Base-by-base conservation (phyloP, 2,113 vertebrate genomes). In the Aplodontia rufa region DNA sequence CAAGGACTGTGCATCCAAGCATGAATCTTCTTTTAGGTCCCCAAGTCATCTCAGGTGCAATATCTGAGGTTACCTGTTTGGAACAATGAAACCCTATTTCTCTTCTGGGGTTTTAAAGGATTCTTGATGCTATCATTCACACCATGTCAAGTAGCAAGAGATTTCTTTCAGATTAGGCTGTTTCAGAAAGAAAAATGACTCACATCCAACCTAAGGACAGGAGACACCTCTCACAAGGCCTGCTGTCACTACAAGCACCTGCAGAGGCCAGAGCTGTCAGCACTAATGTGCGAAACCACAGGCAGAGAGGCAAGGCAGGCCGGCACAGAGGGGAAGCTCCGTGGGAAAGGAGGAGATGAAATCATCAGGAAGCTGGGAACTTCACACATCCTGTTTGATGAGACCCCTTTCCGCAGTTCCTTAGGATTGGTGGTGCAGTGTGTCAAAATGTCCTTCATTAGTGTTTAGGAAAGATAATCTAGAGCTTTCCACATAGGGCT, bases 241-340 rank as follows among this genome's bases (percentile, higher is more conserved):
- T 47, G n/a, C 45, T 66, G 94, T 87, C 89, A 84, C 95, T 51
- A 40, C 1, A 2, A 62, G 83, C 37, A 69, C 90, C 90, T 64
- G 37, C 30, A 62, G 92, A 86, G 87, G 19, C 19, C 14, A 51
- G 86, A 53, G 40, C 35, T 60, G n/a, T 89, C 40, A 35, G 51
- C 6, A 32, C 95, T 82, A 79, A 90, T 10, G 24, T n/a, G 13
- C 7, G 32, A 94, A 93, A 82, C 95, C 76, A 90, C 0, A 87
- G 88, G 69, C 74, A 96, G 91, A 96, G 87, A 98, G 91, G 91
- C 51, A n/a, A n/a, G n/a, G n/a, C n/a, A n/a, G n/a, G n/a, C n/a
- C n/a, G 53, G 91, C 86, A 79, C 28, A 87, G 91, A 88, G 85
- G 42, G 8, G 62, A 68, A 76, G 28, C 30, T 75, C 51, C 8